These are phyloP conservation scores for Lates calcarifer DNA, from an alignment of 2,113 vertebrate genomes.

Conservation along the genomic window DNA sequence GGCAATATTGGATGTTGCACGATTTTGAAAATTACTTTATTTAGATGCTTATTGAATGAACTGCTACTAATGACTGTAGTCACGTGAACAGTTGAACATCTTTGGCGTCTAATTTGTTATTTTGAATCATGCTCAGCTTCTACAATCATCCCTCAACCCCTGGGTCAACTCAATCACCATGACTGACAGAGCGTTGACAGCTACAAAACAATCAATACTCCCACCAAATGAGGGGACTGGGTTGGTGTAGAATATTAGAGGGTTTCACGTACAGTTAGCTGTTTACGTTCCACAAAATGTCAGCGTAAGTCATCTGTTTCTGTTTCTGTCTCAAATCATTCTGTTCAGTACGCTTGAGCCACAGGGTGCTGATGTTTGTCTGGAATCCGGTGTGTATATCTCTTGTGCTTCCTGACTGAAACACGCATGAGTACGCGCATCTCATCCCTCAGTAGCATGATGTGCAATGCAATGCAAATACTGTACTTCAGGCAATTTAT, in stretches of 20 bases:
- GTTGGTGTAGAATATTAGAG: not conserved
- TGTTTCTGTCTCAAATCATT: not conserved
- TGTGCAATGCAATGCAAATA: conserved; percentile 35
- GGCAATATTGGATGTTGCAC: too few species aligned
- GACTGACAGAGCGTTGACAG: conserved; percentile 36
- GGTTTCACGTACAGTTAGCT: conserved; percentile 1
- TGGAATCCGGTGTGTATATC: conserved; percentile 7
- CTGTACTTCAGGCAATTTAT: conserved; percentile 37
- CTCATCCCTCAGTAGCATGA: not conserved
- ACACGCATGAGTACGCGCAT: not conserved
- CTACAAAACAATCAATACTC: conserved; percentile 48
- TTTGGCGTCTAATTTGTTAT: conserved; percentile 35
- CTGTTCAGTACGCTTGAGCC: not conserved
- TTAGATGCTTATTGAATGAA: not conserved
- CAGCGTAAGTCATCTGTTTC: not conserved
- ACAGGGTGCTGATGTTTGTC: conserved; percentile 18
- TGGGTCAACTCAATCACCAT: conserved; percentile 51
- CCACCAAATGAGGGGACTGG: conserved; percentile 6
- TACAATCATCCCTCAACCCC: conserved; percentile 44
- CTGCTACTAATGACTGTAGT: not conserved
- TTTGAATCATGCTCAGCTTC: conserved; percentile 26
- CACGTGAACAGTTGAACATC: conserved; percentile 9
- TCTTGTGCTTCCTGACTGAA: conserved; percentile 25
- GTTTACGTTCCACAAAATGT: conserved; percentile 36
- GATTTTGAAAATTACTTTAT: too few species aligned